phyloP scores from a whole-genome alignment of 92 coral and sea anemone species.

The Muricea muricata region DNA sequence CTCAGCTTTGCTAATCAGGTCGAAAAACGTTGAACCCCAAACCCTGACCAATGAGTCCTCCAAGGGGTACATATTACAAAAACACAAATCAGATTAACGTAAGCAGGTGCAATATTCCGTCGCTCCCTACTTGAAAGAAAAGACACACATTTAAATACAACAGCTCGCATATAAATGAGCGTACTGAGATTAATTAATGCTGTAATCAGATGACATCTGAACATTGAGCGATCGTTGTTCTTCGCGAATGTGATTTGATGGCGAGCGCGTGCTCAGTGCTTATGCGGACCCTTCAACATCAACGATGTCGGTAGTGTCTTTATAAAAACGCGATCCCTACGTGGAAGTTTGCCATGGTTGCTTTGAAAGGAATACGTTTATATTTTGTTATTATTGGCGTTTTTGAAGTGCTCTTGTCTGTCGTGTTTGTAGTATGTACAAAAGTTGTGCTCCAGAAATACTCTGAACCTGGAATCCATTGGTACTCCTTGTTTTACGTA shows the following conservation, averaged over 20 bases:
- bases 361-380: not conserved
- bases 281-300: too few relatives aligned
- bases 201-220: not conserved
- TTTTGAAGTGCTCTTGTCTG: not conserved
- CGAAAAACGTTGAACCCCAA: not conserved
- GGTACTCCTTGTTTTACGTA: constrained; percentile 1
- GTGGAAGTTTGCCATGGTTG: not conserved
- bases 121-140: not conserved
- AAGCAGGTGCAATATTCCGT: not conserved
- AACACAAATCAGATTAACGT: not conserved
- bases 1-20: too few relatives aligned
- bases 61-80: not conserved
- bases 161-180: not conserved
- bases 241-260: too few relatives aligned
- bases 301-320: not conserved
- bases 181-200: not conserved
- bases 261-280: not conserved
- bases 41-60: not conserved
- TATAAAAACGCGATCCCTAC: not conserved
- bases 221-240: not conserved
- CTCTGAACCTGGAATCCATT: not conserved
- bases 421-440: not conserved
- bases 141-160: not conserved
- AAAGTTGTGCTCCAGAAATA: constrained; percentile 4
- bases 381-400: constrained; percentile 12